Evolutionary conservation across 2,888 invertebrate genomes (phyloP).

Genomic region (Cinara cedri): DNA sequence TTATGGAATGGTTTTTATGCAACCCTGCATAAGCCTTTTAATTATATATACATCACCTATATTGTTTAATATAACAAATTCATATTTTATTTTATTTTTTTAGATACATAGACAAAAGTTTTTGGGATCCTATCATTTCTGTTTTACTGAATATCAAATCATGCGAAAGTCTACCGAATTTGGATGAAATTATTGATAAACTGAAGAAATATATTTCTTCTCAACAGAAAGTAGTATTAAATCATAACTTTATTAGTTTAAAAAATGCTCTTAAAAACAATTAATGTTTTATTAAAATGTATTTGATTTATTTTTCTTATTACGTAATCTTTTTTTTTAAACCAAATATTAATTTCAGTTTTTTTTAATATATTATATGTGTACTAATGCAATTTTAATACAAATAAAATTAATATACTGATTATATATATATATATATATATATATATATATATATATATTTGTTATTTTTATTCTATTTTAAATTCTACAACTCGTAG

Average conservation of each 20-base stretch:
- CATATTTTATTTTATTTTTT: slow-evolving; percentile 59
- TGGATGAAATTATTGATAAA: slow-evolving; percentile 66
- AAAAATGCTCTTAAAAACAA: slow-evolving; percentile 24
- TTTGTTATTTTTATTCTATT: background rate
- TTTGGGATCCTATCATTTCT: slow-evolving; percentile 83
- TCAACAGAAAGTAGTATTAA: slow-evolving; percentile 30
- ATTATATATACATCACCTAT: background rate
- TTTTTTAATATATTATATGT: too few species aligned
- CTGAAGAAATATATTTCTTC: slow-evolving; percentile 24
- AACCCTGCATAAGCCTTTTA: background rate
- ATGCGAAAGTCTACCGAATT: slow-evolving; percentile 76
- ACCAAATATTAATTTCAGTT: too few species aligned
- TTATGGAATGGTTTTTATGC: background rate
- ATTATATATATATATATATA: background rate
- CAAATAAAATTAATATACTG: too few species aligned
- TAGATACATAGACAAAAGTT: slow-evolving; percentile 73
- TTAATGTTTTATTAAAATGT: too few species aligned
- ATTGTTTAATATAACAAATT: background rate
- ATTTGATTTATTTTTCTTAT: background rate
- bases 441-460: background rate
- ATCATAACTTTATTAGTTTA: slow-evolving; percentile 28
- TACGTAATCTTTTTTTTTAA: too few species aligned
- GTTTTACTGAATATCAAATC: slow-evolving; percentile 81
- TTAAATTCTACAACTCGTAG: too few species aligned
- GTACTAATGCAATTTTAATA: too few species aligned